Percentiles rank a stretch among this genome's conserved stretches.
phyloP scores from a whole-genome alignment of 2,797 vertebrate species.

The Hafferia zeledoni region DNA sequence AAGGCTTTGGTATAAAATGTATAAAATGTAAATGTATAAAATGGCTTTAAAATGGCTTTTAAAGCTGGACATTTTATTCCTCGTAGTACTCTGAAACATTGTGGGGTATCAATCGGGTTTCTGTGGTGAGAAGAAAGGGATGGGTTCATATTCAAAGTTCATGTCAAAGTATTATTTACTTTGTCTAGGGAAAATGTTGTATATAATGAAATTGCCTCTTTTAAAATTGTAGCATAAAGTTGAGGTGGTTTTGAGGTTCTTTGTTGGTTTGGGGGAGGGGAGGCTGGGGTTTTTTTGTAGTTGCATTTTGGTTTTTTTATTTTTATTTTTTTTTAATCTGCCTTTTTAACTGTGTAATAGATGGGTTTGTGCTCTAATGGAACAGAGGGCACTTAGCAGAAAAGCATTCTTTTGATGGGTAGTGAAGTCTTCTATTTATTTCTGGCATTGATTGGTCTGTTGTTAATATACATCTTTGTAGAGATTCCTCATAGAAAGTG shows the following conservation, averaged over 20 bases:
- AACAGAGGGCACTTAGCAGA: neutral
- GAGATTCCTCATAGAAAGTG: neutral
- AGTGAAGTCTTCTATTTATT: neutral
- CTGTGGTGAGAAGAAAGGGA: neutral
- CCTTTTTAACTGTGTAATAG: neutral
- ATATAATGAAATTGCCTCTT: neutral
- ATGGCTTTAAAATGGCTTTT: no score
- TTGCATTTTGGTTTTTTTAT: no score
- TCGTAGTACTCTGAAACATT: neutral
- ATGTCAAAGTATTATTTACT: neutral
- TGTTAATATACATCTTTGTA: neutral
- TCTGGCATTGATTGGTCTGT: neutral
- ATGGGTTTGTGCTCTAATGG: neutral
- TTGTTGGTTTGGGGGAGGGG: rapidly evolving
- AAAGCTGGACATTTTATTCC: neutral
- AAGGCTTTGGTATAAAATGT: neutral
- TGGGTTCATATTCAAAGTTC: neutral
- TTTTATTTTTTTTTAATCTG: neutral
- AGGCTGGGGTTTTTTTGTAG: rapidly evolving
- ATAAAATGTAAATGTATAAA: no score
- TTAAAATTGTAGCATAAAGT: neutral
- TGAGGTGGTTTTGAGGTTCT: neutral
- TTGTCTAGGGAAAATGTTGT: neutral
- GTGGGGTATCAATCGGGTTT: neutral
- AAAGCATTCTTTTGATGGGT: neutral